A percentile compares a stretch with the other conserved stretches of the same genome.
These are phyloP conservation scores for Oreochromis spilurus DNA, from an alignment of 2,113 vertebrate species.

Conservation along the genomic window DNA sequence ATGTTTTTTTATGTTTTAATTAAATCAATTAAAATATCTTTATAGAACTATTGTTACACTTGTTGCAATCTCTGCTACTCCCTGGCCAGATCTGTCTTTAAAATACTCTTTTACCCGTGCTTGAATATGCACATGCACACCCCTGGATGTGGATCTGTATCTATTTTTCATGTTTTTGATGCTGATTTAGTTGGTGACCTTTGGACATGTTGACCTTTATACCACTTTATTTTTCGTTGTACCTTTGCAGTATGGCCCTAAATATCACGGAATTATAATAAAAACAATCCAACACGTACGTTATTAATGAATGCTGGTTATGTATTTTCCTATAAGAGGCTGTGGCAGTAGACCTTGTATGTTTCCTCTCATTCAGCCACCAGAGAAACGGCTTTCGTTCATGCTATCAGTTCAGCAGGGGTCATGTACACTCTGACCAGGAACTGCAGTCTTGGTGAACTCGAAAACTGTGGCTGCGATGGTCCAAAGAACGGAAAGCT, in stretches of 20 bases:
- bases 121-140: not conserved
- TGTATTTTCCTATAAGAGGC: not conserved
- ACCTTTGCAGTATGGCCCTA: not conserved
- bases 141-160: not conserved
- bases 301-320: not conserved
- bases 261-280: not conserved
- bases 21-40: not conserved
- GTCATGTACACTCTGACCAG: slow-evolving; percentile 93
- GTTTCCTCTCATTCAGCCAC: slow-evolving; percentile 76
- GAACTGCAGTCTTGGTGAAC: slow-evolving; percentile 93
- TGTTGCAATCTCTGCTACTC: not conserved
- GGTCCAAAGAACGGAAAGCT: slow-evolving; percentile 84
- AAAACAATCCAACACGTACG: not conserved
- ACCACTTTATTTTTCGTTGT: not conserved
- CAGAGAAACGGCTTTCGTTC: slow-evolving; percentile 89
- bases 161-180: not conserved
- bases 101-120: not conserved
- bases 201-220: not conserved
- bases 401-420: slow-evolving; percentile 92
- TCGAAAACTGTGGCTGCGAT: slow-evolving; percentile 94
- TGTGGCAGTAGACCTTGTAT: not conserved
- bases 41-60: not conserved
- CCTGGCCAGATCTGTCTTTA: not conserved
- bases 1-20: not conserved
- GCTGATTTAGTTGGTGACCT: not conserved